Base-by-base conservation (phyloP, 2,113 vertebrate genomes). In the Gallinago media region DNA sequence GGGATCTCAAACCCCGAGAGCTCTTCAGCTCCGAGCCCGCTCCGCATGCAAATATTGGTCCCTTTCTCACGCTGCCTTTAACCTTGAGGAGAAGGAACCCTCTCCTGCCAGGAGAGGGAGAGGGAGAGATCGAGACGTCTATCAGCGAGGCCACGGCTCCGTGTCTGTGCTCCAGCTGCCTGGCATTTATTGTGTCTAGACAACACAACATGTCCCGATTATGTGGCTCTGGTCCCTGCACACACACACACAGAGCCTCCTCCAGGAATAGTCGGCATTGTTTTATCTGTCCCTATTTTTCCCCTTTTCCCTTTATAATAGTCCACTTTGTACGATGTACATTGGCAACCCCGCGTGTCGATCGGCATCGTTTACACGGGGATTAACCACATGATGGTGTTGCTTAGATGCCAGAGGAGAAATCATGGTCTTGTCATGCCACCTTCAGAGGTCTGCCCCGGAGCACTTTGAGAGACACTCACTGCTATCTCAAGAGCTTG, bases 291-390 rank as follows among this genome's bases (percentile, higher is more conserved):
- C 9, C 5, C 59, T 81, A 31, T 44, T 44, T 17, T 38, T 38
- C 38, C 38, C 11, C 47, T 68, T 61, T 66, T 38, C 34, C 5
- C 7, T 11, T 52, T 15, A 13, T 2, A 34, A 23, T 15, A 36
- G 26, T n/a, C 14, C n/a, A 2, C 36, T n/a, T 5, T 2, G 17
- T 8, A 38, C 5, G 22, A n/a, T 0, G 15, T 25, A 47, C 25
- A 23, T 49, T n/a, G 21, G 15, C 31, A 40, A 17, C 11, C 18
- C 10, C 49, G 20, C 10, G 0, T 1, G 5, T 13, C 16, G 8
- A 9, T 7, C 0, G 0, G 40, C 27, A 27, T 10, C 20, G 1
- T 27, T 36, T 20, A 25, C n/a, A 3, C 0, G 1, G 12, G 6
- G 21, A 26, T 58, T 61, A 40, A 34, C 63, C 62, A 11, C 8